A percentile compares a stretch with the other conserved stretches of the same genome.
Evolutionary conservation across 2,888 invertebrate genomes (phyloP).

Genomic region (Folsomia candida): DNA sequence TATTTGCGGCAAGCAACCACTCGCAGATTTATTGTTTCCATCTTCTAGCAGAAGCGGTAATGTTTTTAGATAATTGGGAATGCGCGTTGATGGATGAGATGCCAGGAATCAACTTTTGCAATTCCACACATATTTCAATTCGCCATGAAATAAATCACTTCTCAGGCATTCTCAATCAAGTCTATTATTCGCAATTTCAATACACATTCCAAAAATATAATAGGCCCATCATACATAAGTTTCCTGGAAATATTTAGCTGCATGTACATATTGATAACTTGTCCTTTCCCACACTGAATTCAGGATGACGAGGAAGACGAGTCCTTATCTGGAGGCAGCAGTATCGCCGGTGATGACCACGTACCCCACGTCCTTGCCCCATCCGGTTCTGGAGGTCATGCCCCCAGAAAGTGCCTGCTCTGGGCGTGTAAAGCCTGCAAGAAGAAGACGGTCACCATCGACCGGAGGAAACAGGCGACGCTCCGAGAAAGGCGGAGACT

Average conservation of each 20-base stretch:
- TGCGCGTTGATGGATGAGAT: constrained; percentile 8
- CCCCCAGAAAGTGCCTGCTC: constrained; percentile 75
- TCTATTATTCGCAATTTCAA: no score
- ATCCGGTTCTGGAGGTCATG: constrained; percentile 50
- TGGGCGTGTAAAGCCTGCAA: constrained; percentile 99
- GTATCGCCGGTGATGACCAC: constrained; percentile 54
- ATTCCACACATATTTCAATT: constrained; percentile 3
- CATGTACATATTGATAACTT: not conserved
- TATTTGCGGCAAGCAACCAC: constrained; percentile 1
- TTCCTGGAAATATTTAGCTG: no score
- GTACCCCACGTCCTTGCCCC: constrained; percentile 54
- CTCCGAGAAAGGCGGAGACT: constrained; percentile 87
- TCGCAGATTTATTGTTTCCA: no score
- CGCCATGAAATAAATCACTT: not conserved
- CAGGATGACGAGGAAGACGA: constrained; percentile 49
- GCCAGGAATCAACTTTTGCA: constrained; percentile 2
- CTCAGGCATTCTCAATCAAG: no score
- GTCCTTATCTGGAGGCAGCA: constrained; percentile 49
- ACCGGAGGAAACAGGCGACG: constrained; percentile 95
- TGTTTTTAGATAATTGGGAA: constrained; percentile 11
- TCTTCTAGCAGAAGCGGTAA: no score
- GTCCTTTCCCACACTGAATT: not conserved
- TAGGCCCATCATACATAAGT: no score
- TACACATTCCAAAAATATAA: no score
- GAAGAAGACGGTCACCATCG: constrained; percentile 90